A percentile compares a stretch with the other conserved stretches of the same genome.
These are phyloP conservation scores for Holacanthella duospinosa DNA, from an alignment of 2,888 invertebrate genomes.

Conservation along the genomic window DNA sequence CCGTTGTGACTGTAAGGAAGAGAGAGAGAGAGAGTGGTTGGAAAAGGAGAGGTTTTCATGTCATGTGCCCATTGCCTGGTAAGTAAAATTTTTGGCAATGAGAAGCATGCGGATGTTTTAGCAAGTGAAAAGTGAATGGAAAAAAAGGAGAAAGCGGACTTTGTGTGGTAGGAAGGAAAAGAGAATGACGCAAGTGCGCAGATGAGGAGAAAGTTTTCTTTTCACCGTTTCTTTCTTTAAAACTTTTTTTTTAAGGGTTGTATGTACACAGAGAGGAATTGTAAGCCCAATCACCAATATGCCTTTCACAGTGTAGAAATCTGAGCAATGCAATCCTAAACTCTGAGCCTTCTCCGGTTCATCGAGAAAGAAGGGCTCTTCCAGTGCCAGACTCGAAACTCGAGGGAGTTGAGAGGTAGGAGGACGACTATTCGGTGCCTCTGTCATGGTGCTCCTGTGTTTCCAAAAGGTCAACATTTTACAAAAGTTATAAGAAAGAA, in stretches of 20 bases:
- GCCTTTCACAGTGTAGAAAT: slow-evolving; percentile 34
- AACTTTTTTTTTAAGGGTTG: neutral
- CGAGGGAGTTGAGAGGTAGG: neutral
- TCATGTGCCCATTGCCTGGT: no score
- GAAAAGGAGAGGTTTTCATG: no score
- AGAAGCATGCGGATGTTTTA: no score
- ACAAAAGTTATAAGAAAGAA: no score
- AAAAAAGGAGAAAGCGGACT: no score
- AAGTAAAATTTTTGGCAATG: no score
- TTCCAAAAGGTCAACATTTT: no score
- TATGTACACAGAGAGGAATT: slow-evolving; percentile 9
- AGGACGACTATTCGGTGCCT: neutral
- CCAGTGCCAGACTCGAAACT: neutral
- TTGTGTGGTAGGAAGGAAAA: no score
- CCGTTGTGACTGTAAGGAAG: no score
- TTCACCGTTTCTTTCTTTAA: neutral
- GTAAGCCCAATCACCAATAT: slow-evolving; percentile 26
- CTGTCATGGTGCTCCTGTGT: neutral
- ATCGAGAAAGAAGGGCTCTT: neutral
- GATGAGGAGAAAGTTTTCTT: slow-evolving; percentile 9
- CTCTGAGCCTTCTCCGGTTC: slow-evolving; percentile 10
- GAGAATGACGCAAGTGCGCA: slow-evolving; percentile 38
- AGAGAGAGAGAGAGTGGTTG: no score
- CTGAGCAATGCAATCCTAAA: slow-evolving; percentile 25
- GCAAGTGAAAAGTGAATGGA: no score